Conservation (phyloP, 2,888 invertebrate genomes). For the Nephrotoma appendiculata region DNA sequence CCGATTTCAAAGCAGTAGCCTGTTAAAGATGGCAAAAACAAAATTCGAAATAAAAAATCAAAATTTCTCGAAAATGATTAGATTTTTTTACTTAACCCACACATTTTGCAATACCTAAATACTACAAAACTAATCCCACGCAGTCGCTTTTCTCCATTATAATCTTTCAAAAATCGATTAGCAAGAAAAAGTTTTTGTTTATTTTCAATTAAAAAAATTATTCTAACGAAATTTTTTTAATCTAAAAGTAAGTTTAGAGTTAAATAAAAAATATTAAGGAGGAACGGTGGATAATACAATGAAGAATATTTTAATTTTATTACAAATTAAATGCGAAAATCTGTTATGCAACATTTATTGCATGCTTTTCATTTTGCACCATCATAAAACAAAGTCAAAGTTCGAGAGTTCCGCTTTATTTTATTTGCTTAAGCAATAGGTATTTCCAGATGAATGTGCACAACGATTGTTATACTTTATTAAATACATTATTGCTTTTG, state of each 20-base stretch:
- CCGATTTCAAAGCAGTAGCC: too few species aligned
- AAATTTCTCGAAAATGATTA: too few species aligned
- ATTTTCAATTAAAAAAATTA: neutral
- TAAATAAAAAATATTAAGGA: neutral
- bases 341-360: neutral
- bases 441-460: neutral
- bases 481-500: neutral
- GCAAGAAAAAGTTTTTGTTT: neutral
- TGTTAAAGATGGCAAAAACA: too few species aligned
- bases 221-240: neutral
- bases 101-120: too few species aligned
- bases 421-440: neutral
- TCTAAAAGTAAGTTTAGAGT: neutral
- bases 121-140: neutral
- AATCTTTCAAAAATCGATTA: neutral
- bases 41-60: too few species aligned
- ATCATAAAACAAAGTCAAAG: neutral
- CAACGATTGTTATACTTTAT: neutral
- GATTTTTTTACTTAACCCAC: too few species aligned
- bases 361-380: neutral
- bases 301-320: neutral
- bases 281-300: neutral
- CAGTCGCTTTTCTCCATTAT: neutral
- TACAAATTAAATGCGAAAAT: neutral
- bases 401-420: neutral